Evolutionary conservation across 2,797 vertebrate genomes (phyloP), one percentile per base, ranked within the genome.

Genomic region (Dermochelys coriacea): DNA sequence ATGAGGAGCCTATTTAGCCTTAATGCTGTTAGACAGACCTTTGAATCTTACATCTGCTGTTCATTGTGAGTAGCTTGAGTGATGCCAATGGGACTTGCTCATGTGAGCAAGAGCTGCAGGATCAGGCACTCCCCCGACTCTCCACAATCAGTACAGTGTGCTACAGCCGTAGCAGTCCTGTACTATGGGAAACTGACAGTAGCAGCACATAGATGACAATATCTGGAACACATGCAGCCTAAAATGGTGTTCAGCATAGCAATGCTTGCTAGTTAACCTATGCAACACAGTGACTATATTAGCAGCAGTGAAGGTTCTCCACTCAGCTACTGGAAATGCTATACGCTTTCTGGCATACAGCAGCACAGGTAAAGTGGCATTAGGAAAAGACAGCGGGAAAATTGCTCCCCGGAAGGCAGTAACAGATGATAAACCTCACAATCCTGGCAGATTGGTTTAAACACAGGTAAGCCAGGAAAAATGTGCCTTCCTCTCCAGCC

Each of bases 251-350:
- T 96, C 81, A 29, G 49, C 25, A 49, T 50, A 57, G 14, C 52
- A 47, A 11, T 11, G 52, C 34, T 27, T 84, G 88, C 45, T 74
- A 85, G 87, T 82, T 86, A 90, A 29, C 91, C 88, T 34, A 21
- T 86, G 80, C 64, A 78, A 93, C 37, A 6, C 4, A 78, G 47
- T 78, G 88, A 79, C 87, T 95, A 87, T 80, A 86, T 54, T 68
- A 80, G 77, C 91, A 89, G 86, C 80, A 87, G 84, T 92, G 92
- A 95, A 94, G 95, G 88, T 91, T 80, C 89, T 95, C 71, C 1
- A 19, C 92, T 89, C 90, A 54, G 83, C 79, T 96, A 85, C 90
- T 87, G 4, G n/a, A 77, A 37, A 54, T 91, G 86, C 79, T 92
- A 78, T 57, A 91, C 93, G 80, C 75, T 89, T 96, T 91, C 82